Conservation (phyloP, 2,113 vertebrate species). For the Tyto alba region DNA sequence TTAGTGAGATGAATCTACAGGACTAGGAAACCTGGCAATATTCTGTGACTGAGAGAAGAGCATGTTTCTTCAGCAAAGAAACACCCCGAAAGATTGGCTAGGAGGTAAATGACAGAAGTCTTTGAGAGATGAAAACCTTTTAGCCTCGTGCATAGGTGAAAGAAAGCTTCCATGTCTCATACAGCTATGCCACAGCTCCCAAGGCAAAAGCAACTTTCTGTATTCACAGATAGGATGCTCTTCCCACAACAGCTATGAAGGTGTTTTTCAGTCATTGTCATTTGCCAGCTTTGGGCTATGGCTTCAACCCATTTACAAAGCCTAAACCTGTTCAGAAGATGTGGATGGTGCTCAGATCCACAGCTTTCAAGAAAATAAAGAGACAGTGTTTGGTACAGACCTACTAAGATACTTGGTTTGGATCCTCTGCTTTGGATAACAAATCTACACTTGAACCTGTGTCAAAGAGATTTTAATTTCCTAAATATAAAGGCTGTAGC, state of each 20-base stretch:
- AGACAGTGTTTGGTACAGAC: background rate
- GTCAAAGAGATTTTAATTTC: background rate
- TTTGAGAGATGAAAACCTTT: background rate
- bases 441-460: background rate
- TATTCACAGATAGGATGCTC: background rate
- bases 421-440: background rate
- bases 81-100: background rate
- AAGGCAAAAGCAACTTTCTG: background rate
- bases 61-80: background rate
- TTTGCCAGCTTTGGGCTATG: background rate
- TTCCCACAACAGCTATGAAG: background rate
- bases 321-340: background rate
- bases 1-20: background rate
- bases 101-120: background rate
- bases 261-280: background rate
- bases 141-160: background rate
- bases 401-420: background rate
- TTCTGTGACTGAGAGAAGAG: background rate
- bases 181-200: background rate
- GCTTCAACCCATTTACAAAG: background rate
- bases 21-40: background rate
- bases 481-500: background rate
- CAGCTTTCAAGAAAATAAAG: background rate
- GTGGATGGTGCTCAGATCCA: background rate
- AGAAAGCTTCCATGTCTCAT: background rate